Evolutionary conservation across 2,113 vertebrate genomes (phyloP), one percentile per base, ranked within the genome.

Genomic region (Gobio gobio): DNA sequence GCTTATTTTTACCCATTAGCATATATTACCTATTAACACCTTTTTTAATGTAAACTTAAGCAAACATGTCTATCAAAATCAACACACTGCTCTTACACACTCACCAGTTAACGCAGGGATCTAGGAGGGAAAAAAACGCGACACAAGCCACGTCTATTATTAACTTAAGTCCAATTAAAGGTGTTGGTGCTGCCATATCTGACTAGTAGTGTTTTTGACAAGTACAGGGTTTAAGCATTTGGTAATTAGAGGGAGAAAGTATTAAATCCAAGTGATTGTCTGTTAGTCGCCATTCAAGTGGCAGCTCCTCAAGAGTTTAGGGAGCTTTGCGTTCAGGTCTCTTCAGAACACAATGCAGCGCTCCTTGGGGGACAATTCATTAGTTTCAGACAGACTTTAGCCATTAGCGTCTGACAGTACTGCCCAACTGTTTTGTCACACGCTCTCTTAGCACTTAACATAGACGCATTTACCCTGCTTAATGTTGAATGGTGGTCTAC

Each of bases 121-220:
- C 40, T 26, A 24, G 58, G 24, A 74, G 20, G 20, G 36, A 26
- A 66, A 22, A 43, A 87, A 81, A 86, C 22, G 26, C 10, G n/a
- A 58, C 61, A 66, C 81, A 74, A 79, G 54, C 74, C 79, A 82
- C 29, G 88, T 93, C 91, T 93, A 91, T 92, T 91, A 90, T 93
- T 90, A 89, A 89, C 86, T 64, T 76, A 54, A 78, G 54, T 74
- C 90, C 93, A 93, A 95, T 95, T 93, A 94, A 92, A 94, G 91
- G 92, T 93, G 94, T 92, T 91, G 86, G 78, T 85, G 87, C 8
- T 83, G 6, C 20, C 54, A 88, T 89, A 82, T 91, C 91, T 90
- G 86, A 84, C 72, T 87, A 0, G 64, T 85, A 43, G 29, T 88
- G 86, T 90, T 89, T 86, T 90, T 90, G 90, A 93, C 90, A 91